Evolutionary conservation across 2,888 invertebrate genomes (phyloP).

Genomic region (Amblyteles armatorius): DNA sequence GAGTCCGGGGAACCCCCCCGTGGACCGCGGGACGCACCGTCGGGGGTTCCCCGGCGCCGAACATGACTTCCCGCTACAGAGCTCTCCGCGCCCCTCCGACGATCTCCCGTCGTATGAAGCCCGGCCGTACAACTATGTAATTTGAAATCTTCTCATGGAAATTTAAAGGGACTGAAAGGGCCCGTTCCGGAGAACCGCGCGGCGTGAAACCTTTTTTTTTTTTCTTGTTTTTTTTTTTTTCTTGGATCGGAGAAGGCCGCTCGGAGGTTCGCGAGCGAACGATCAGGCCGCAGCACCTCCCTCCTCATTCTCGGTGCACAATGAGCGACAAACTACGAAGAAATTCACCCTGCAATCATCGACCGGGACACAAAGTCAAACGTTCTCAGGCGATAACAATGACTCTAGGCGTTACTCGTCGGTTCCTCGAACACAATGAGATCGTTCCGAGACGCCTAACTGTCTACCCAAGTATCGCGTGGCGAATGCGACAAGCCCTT

Average conservation of each 20-base stretch:
- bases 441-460: slow-evolving; percentile 11
- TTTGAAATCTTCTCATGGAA: slow-evolving; percentile 82
- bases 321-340: slow-evolving; percentile 82
- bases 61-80: slow-evolving; percentile 61
- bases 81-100: neutral
- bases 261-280: slow-evolving; percentile 61
- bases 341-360: slow-evolving; percentile 84
- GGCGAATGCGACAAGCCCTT: neutral
- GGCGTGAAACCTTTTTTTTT: slow-evolving; percentile 50
- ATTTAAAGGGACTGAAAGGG: slow-evolving; percentile 63
- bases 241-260: slow-evolving; percentile 34
- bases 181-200: slow-evolving; percentile 26
- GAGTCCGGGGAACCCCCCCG: slow-evolving; percentile 52
- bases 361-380: slow-evolving; percentile 77
- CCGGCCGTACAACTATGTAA: slow-evolving; percentile 72
- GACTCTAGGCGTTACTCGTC: slow-evolving; percentile 72
- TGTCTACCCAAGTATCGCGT: slow-evolving; percentile 4
- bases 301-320: slow-evolving; percentile 81
- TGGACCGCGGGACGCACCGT: slow-evolving; percentile 72
- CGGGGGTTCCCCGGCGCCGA: slow-evolving; percentile 69
- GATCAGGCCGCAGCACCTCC: slow-evolving; percentile 82
- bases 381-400: slow-evolving; percentile 80
- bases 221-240: neutral
- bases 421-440: slow-evolving; percentile 60
- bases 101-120: slow-evolving; percentile 29